Percentiles rank a stretch among this genome's conserved stretches.
Evolutionary conservation across 1,140 invertebrate species (phyloP).

Genomic region (Pseudachorutes palmiensis): DNA sequence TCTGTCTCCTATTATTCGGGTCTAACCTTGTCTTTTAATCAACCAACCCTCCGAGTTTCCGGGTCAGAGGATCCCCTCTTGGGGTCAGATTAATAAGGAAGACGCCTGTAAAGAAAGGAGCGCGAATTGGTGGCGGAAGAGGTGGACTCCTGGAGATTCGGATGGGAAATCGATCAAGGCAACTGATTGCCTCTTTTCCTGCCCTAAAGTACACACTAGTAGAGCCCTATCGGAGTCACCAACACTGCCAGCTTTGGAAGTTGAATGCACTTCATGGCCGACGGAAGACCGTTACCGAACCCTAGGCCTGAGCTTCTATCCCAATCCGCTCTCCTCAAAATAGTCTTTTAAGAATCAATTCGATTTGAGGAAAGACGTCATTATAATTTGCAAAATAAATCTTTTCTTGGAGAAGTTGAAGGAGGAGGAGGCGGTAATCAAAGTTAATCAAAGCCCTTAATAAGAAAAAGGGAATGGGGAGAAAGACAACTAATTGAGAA

Average conservation of each 20-base stretch:
- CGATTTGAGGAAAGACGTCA: too few relatives aligned
- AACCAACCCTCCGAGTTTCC: not conserved
- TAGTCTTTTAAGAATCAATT: too few relatives aligned
- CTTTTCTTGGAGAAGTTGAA: too few relatives aligned
- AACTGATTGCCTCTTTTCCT: constrained; percentile 27
- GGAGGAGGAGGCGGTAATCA: too few relatives aligned
- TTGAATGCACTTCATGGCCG: too few relatives aligned
- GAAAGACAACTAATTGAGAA: not conserved
- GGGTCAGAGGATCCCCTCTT: not conserved
- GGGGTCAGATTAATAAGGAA: constrained; percentile 29
- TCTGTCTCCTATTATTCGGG: not conserved
- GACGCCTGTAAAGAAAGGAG: not conserved
- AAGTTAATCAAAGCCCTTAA: not conserved
- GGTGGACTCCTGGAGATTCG: not conserved
- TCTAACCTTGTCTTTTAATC: constrained; percentile 25
- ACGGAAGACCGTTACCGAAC: too few relatives aligned
- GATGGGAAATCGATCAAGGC: constrained; percentile 34
- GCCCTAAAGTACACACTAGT: not conserved
- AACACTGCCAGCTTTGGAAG: too few relatives aligned
- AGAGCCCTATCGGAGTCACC: too few relatives aligned
- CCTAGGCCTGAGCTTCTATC: too few relatives aligned
- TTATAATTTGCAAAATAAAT: too few relatives aligned
- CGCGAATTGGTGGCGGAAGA: too few relatives aligned
- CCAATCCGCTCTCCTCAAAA: too few relatives aligned
- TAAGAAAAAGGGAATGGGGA: not conserved